Evolutionary conservation across 2,113 vertebrate genomes (phyloP).

Genomic region (Rhinoderma darwinii): DNA sequence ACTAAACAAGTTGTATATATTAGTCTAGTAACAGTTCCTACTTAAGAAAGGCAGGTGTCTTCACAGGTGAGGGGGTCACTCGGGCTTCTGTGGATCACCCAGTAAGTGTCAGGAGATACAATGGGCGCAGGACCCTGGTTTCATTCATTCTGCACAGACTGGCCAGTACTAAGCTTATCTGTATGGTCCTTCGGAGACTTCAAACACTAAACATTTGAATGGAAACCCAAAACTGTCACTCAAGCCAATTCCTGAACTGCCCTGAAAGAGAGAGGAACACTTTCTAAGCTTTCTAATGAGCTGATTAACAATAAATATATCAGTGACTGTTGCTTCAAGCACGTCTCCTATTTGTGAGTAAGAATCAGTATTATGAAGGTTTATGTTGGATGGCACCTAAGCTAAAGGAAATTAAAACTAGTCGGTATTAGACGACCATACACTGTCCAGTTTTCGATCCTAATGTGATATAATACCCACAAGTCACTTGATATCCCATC

Average conservation of each 20-base stretch:
- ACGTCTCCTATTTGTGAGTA: background rate
- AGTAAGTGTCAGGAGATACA: constrained; percentile 66
- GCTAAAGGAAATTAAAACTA: background rate
- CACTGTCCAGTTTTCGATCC: background rate
- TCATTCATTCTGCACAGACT: constrained; percentile 84
- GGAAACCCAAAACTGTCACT: constrained; percentile 15
- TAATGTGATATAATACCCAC: no score
- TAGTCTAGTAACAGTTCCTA: constrained; percentile 76
- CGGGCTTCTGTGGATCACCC: constrained; percentile 67
- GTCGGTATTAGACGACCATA: background rate
- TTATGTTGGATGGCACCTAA: background rate
- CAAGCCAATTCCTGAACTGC: background rate
- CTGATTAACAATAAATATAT: background rate
- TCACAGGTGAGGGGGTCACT: constrained; percentile 76
- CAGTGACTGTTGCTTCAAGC: background rate
- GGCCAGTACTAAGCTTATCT: constrained; percentile 52
- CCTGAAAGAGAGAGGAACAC: background rate
- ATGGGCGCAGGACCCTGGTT: constrained; percentile 68
- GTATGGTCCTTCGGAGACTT: constrained; percentile 35
- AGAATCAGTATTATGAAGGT: background rate
- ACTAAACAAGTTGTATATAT: constrained; percentile 47
- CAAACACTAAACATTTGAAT: constrained; percentile 11
- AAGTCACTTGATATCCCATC: no score
- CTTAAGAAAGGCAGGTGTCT: constrained; percentile 93
- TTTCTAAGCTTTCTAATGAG: constrained; percentile 19